Percentiles rank a stretch among this genome's conserved stretches.
These are phyloP conservation scores for Choloepus didactylus DNA, from an alignment of 2,797 vertebrate genomes.

Conservation along the genomic window DNA sequence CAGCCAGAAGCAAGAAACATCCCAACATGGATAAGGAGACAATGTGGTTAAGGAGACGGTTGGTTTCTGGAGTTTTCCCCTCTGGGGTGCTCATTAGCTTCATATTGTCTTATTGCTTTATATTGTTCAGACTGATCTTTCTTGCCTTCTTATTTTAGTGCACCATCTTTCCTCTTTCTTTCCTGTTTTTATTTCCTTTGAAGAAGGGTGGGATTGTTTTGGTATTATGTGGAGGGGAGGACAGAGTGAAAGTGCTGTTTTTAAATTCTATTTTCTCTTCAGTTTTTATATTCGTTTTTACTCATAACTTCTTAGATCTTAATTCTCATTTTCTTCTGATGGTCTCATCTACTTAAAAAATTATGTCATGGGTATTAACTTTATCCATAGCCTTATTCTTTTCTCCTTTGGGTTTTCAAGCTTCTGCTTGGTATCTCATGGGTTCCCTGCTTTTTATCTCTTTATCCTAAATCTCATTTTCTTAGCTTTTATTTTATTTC, in stretches of 20 bases:
- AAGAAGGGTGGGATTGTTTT: neutral
- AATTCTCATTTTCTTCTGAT: neutral
- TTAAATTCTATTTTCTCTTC: neutral
- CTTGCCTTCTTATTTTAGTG: neutral
- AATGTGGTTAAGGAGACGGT: neutral
- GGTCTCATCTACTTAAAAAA: neutral
- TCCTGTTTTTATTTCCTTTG: neutral
- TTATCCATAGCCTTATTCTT: neutral
- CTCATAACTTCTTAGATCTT: neutral
- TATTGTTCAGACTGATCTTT: neutral
- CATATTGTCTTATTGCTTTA: neutral
- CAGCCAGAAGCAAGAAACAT: neutral
- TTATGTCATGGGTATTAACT: neutral
- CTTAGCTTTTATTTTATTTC: neutral
- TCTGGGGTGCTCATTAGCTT: neutral
- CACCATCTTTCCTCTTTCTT: neutral
- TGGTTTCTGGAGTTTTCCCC: neutral
- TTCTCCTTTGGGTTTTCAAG: neutral
- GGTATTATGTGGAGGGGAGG: too few species aligned
- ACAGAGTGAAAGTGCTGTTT: neutral
- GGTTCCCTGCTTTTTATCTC: neutral
- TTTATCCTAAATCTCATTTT: constrained; percentile 35
- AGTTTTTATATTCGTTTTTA: neutral
- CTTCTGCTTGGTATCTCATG: neutral
- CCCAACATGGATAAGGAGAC: neutral